phyloP scores from a whole-genome alignment of 1,140 invertebrate genomes.

The Drosophila setifemur region DNA sequence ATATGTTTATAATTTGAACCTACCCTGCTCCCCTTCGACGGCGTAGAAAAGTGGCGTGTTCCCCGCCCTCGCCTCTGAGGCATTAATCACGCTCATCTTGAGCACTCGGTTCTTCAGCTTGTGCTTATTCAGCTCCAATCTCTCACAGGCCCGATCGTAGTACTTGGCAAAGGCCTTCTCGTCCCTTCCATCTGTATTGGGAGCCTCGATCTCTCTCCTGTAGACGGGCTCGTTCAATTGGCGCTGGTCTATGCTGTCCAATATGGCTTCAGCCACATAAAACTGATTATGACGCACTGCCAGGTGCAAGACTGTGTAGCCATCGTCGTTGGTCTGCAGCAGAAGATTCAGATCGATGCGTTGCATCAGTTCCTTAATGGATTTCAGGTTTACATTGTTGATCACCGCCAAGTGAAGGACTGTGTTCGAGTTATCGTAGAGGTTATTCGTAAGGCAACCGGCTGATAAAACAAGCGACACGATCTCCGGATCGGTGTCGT shows the following conservation, averaged over 20 bases:
- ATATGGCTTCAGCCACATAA: slow-evolving; percentile 58
- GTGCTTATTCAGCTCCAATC: slow-evolving; percentile 26
- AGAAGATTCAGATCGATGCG: slow-evolving; percentile 62
- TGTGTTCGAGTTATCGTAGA: slow-evolving; percentile 67
- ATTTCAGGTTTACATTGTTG: slow-evolving; percentile 56
- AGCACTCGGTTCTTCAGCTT: slow-evolving; percentile 33
- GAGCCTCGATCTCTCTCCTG: slow-evolving; percentile 1
- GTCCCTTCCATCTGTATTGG: slow-evolving; percentile 1
- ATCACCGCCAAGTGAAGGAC: slow-evolving; percentile 66
- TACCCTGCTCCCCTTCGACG: slow-evolving; percentile 59
- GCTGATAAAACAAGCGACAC: slow-evolving; percentile 39
- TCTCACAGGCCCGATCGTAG: slow-evolving; percentile 61
- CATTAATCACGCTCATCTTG: slow-evolving; percentile 58
- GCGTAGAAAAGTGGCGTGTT: slow-evolving; percentile 70
- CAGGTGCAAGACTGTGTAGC: slow-evolving; percentile 69
- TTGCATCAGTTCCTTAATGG: slow-evolving; percentile 43
- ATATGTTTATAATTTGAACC: background rate
- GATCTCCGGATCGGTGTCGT: slow-evolving; percentile 48
- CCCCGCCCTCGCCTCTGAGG: slow-evolving; percentile 52
- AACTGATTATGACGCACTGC: slow-evolving; percentile 64
- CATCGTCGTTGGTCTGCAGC: slow-evolving; percentile 66
- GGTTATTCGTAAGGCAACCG: slow-evolving; percentile 35
- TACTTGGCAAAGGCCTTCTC: slow-evolving; percentile 59
- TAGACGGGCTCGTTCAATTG: slow-evolving; percentile 37
- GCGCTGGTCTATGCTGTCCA: slow-evolving; percentile 57